Evolutionary conservation across 2,113 vertebrate genomes (phyloP).

Genomic region (Hypanus sabinus): DNA sequence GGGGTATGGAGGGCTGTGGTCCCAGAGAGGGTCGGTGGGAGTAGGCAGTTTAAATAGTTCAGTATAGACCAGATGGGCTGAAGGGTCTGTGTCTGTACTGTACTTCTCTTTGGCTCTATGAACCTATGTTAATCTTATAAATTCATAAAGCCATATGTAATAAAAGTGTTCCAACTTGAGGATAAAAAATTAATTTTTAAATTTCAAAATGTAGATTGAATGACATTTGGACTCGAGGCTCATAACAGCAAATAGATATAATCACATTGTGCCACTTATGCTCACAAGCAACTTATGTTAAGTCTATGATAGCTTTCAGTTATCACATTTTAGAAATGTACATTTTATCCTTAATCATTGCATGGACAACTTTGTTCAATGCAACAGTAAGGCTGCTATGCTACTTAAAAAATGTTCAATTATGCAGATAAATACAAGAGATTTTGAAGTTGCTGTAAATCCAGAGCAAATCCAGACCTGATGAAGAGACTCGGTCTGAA

Average conservation of each 20-base stretch:
- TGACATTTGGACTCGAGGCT: neutral
- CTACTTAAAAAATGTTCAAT: neutral
- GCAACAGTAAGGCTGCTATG: no score
- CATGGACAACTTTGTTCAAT: neutral
- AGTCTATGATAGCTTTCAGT: neutral
- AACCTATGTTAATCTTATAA: no score
- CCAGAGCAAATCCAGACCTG: no score
- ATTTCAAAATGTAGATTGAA: conserved; percentile 2
- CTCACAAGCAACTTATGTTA: neutral
- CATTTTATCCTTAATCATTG: neutral
- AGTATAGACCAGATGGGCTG: no score
- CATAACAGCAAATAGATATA: neutral
- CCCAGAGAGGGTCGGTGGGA: no score
- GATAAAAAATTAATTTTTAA: neutral
- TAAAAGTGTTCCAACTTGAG: neutral
- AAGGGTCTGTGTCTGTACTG: no score
- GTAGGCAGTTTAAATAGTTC: no score
- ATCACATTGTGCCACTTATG: neutral
- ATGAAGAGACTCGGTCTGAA: no score
- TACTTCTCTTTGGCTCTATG: no score
- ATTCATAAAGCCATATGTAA: no score
- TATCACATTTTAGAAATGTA: neutral
- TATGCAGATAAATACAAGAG: neutral
- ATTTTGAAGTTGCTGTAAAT: no score
- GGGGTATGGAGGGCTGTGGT: no score